Evolutionary conservation across 2,113 vertebrate species (phyloP).

Genomic region (Alligator mississippiensis): DNA sequence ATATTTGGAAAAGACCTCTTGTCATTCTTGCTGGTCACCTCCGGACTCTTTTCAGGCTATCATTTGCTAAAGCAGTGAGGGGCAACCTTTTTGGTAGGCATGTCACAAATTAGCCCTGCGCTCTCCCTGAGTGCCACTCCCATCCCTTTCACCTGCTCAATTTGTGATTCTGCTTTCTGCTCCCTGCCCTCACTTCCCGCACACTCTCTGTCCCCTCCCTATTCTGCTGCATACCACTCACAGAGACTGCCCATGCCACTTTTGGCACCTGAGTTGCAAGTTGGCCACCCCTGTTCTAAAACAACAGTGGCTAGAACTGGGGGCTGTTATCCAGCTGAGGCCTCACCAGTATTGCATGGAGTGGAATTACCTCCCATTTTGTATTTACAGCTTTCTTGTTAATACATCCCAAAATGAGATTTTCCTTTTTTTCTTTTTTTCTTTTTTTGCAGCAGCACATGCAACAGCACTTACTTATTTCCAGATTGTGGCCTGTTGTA

Average conservation of each 20-base stretch:
- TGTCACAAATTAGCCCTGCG: too few species aligned
- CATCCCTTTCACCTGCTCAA: too few species aligned
- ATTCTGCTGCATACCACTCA: too few species aligned
- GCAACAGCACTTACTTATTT: slow-evolving; percentile 31
- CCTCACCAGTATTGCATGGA: background rate
- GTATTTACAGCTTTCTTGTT: slow-evolving; percentile 31
- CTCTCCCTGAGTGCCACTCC: too few species aligned
- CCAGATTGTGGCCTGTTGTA: background rate
- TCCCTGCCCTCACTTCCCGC: too few species aligned
- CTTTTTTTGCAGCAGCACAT: slow-evolving; percentile 38
- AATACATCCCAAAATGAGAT: background rate
- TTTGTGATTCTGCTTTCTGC: too few species aligned
- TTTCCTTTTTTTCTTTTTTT: background rate
- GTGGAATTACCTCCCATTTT: slow-evolving; percentile 21
- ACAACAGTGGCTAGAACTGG: background rate
- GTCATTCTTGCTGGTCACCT: slow-evolving; percentile 8
- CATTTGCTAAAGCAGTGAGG: too few species aligned
- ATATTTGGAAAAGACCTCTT: slow-evolving; percentile 54
- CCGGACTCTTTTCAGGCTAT: background rate
- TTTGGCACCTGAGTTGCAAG: too few species aligned
- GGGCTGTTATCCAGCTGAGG: slow-evolving; percentile 1
- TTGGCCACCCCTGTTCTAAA: background rate
- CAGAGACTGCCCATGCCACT: too few species aligned
- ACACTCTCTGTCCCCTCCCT: too few species aligned
- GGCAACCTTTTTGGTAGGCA: too few species aligned